phyloP scores from a whole-genome alignment of 1,140 invertebrate species.

The Neodiprion pinetum region DNA sequence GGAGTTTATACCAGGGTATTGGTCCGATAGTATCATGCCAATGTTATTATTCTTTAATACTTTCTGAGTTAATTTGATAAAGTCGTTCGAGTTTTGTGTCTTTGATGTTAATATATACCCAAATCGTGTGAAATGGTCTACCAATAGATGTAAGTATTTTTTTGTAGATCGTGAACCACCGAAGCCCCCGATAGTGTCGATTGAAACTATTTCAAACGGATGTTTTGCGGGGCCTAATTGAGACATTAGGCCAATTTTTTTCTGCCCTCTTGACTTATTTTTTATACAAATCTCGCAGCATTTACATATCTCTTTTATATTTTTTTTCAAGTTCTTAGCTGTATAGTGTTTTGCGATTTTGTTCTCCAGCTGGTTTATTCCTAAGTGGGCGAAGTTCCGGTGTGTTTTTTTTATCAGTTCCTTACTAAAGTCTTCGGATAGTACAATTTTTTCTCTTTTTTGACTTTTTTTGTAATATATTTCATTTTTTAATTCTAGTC shows the following conservation, averaged over 20 bases:
- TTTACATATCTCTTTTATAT: slow-evolving; percentile 25
- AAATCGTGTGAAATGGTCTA: slow-evolving; percentile 30
- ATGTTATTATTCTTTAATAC: background rate
- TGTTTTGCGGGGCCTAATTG: slow-evolving; percentile 9
- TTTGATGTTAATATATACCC: slow-evolving; percentile 23
- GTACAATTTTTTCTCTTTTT: slow-evolving; percentile 31
- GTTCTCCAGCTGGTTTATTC: slow-evolving; percentile 23
- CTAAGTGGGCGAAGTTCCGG: slow-evolving; percentile 20
- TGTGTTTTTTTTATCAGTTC: slow-evolving; percentile 20
- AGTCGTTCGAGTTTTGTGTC: slow-evolving; percentile 8
- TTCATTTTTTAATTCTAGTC: background rate
- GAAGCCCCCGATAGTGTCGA: slow-evolving; percentile 26
- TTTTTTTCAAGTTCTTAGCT: slow-evolving; percentile 16
- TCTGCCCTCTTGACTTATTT: background rate
- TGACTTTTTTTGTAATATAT: slow-evolving; percentile 28
- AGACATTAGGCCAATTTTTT: background rate
- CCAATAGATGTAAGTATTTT: slow-evolving; percentile 25
- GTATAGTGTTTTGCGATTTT: background rate
- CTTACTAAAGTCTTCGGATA: slow-evolving; percentile 26
- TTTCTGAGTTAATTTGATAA: slow-evolving; percentile 17
- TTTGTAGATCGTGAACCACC: slow-evolving; percentile 10
- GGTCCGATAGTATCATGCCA: background rate
- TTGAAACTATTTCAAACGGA: slow-evolving; percentile 24
- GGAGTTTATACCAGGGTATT: slow-evolving; percentile 20
- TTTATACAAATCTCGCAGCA: slow-evolving; percentile 24